These are phyloP conservation scores for Epirrhoe tristata DNA, from an alignment of 2,888 invertebrate species.

Conservation along the genomic window DNA sequence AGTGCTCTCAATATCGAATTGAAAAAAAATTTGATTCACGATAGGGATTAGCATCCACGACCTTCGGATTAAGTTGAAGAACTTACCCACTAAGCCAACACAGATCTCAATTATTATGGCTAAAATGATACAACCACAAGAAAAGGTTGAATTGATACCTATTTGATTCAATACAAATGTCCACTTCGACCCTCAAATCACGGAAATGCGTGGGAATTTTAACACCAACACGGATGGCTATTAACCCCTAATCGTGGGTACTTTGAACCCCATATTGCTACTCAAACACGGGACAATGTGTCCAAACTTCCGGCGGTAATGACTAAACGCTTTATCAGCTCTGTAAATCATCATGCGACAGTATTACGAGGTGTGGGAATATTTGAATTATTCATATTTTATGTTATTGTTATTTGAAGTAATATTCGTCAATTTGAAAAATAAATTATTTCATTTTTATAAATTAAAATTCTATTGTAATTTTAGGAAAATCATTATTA, in stretches of 20 bases:
- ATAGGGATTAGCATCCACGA: too few relatives aligned
- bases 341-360: conserved; percentile 64
- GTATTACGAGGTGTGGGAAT: conserved; percentile 52
- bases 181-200: conserved; percentile 33
- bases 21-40: too few relatives aligned
- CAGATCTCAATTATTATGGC: too few relatives aligned
- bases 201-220: conserved; percentile 31
- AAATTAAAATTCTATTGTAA: too few relatives aligned
- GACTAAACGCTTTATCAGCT: conserved; percentile 64
- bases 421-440: too few relatives aligned
- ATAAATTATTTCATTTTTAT: too few relatives aligned
- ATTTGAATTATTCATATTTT: conserved; percentile 31
- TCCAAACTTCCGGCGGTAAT: conserved; percentile 60
- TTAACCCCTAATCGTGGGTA: conserved; percentile 66
- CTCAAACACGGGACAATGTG: conserved; percentile 55
- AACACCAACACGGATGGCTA: conserved; percentile 50
- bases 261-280: conserved; percentile 46
- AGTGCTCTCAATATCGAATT: too few relatives aligned
- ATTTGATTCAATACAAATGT: neutral
- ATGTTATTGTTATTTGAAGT: neutral
- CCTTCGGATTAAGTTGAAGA: too few relatives aligned
- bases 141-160: neutral
- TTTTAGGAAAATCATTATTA: neutral
- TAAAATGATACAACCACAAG: neutral
- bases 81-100: too few relatives aligned